Evolutionary conservation across 2,113 vertebrate genomes (phyloP), one percentile per base, ranked within the genome.

Genomic region (Gadus chalcogrammus): DNA sequence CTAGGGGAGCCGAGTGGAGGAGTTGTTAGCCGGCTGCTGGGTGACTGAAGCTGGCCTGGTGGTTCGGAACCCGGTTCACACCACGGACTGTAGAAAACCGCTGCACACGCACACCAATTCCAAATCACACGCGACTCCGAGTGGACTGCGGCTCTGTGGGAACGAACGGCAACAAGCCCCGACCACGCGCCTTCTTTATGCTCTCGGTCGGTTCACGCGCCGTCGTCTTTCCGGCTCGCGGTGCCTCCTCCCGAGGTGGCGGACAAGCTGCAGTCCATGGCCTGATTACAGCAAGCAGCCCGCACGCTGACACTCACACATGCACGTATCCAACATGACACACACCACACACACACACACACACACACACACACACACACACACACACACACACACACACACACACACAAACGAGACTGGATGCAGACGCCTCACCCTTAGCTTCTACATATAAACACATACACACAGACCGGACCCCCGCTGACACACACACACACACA

Each of bases 121-220:
- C 38, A 9, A 9, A 48, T 5, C 5, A 48, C 55, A n/a, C 55
- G 55, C 55, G 55, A 16, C 55, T 7, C 55, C 15, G 69, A 63
- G 28, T 70, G 31, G 64, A 64, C 53, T 22, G 69, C 64, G 67
- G 65, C 18, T 27, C 18, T 27, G 20, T 18, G 48, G 58, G 16
- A 64, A 52, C 71, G 61, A 5, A 58, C 15, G 17, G 15, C 15
- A 13, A 17, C 15, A 13, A n/a, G 55, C 5, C 17, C 55, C 2
- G 3, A 69, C 71, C 84, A 75, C 80, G 85, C 87, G 84, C 83
- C 55, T 73, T 77, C 82, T 87, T 84, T n/a, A 91, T 82, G 55
- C 42, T 48, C 42, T 48, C 42, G 55, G 67, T 71, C 82, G 77
- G 65, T 15, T 68, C 75, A 79, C 65, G 63, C 77, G 70, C 64